Base-by-base conservation (phyloP, 2,888 invertebrate species). In the Drosophila paramelanica region DNA sequence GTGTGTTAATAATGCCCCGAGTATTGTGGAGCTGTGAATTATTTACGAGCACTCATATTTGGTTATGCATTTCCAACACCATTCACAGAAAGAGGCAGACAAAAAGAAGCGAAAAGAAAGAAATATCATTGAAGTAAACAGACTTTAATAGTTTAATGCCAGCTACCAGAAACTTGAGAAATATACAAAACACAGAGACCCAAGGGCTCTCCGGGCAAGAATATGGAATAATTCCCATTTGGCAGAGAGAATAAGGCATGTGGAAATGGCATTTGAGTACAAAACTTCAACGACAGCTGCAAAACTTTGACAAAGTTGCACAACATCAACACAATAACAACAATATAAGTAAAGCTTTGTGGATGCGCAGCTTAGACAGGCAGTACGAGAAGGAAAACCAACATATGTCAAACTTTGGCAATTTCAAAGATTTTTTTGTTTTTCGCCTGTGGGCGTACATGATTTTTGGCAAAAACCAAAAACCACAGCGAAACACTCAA, bases 351-450 rank as follows among this genome's bases (percentile, higher is more conserved):
- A 43, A 50, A 17, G 25, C 56, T 41, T 17, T 14, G 8, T 27
- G 46, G 51, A 25, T 43, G 56, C 23, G 36, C 52, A 68, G 53
- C 58, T 58, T 74, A 46, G 73, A 33, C 45, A 41, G 49, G 17
- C 58, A 65, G 55, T 43, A 47, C 23, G 5, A 31, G 38, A 23
- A 31, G 38, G 43, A 49, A 45, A 43, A 36, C 36, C 77, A 73
- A 71, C 83, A 85, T 78, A 85, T 85, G 82, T 77, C 84, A 81
- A 85, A 85, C 77, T 86, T 86, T 86, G 72, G 65, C 77, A 84
- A 86, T 85, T 74, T 84, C 57, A 70, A 75, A 80, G 81, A 75
- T 71, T 71, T 68, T 68, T 68, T 68, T 46, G 20, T n/a, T 13
- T 53, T 33, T 31, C 36, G 25, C 62, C 57, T 42, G 27, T 36